Evolutionary conservation across 2,888 invertebrate species (phyloP).

Genomic region (Drosophila koepferae): DNA sequence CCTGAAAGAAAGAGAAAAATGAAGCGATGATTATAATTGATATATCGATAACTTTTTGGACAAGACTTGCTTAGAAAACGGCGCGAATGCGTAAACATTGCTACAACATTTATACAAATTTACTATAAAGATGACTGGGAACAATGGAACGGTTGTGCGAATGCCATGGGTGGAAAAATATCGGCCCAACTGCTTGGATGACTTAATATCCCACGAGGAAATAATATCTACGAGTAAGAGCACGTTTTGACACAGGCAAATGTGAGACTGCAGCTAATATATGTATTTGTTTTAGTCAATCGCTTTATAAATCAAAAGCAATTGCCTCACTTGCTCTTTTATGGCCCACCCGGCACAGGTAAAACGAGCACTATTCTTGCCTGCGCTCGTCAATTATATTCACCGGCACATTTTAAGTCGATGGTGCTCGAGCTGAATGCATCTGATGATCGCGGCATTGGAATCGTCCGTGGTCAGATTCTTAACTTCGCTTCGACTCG

Average conservation of each 20-base stretch:
- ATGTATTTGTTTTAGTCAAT: conserved; percentile 87
- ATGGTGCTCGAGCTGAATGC: conserved; percentile 98
- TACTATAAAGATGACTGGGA: conserved; percentile 36
- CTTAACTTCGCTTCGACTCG: conserved; percentile 98
- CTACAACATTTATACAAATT: conserved; percentile 4
- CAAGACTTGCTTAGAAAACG: conserved; percentile 38
- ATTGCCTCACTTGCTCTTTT: conserved; percentile 97
- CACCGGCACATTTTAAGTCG: conserved; percentile 94
- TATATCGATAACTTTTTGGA: conserved; percentile 36
- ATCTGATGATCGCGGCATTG: conserved; percentile 99
- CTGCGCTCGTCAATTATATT: conserved; percentile 96
- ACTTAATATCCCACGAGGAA: conserved; percentile 98
- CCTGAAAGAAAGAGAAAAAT: not conserved
- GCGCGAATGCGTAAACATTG: conserved; percentile 47
- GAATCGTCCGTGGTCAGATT: conserved; percentile 96
- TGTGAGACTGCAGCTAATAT: not conserved
- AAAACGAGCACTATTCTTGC: conserved; percentile 99
- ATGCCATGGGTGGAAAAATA: conserved; percentile 97
- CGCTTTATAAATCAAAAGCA: conserved; percentile 96
- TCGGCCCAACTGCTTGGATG: conserved; percentile 95
- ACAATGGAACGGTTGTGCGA: conserved; percentile 52
- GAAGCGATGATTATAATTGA: not conserved
- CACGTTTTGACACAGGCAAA: not conserved
- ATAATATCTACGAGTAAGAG: conserved; percentile 97
- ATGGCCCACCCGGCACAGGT: conserved; percentile 99